These are phyloP conservation scores for Scolopax mira DNA, from an alignment of 2,113 vertebrate genomes.

Conservation along the genomic window DNA sequence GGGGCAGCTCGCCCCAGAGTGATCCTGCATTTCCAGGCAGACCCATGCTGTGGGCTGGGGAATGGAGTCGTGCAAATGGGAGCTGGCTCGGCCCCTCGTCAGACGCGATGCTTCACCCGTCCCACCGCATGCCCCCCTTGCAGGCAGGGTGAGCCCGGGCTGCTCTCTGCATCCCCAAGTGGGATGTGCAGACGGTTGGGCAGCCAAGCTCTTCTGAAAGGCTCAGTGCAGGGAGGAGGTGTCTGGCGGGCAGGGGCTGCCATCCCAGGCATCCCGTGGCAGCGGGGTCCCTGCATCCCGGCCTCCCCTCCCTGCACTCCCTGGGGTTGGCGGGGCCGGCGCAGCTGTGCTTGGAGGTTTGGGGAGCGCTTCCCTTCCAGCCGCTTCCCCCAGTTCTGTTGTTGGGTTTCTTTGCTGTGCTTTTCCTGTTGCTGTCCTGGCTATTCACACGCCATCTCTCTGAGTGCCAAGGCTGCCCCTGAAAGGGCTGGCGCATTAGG, in stretches of 20 bases:
- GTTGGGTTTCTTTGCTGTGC: slow-evolving; percentile 56
- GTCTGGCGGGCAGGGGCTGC: not conserved
- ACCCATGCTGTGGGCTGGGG: not conserved
- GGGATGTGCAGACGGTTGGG: not conserved
- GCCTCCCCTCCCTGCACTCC: not conserved
- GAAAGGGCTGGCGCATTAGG: slow-evolving; percentile 37
- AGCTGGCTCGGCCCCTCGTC: not conserved
- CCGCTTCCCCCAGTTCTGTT: slow-evolving; percentile 25
- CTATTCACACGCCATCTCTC: slow-evolving; percentile 47
- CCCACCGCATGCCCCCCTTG: not conserved
- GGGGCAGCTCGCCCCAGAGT: not conserved
- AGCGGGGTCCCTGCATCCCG: not conserved
- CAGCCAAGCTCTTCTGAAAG: slow-evolving; percentile 52
- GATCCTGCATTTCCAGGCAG: not conserved
- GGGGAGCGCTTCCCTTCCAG: slow-evolving; percentile 45
- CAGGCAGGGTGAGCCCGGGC: not conserved
- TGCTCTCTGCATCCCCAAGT: not conserved
- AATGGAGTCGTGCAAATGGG: not conserved
- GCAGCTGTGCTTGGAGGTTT: slow-evolving; percentile 22
- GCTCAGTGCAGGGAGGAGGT: not conserved
- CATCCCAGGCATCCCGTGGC: not conserved
- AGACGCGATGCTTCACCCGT: fast-evolving
- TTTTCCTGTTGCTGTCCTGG: slow-evolving; percentile 56
- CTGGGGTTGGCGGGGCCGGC: not conserved
- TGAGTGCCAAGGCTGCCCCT: slow-evolving; percentile 47